Evolutionary conservation across 2,888 invertebrate genomes (phyloP).

Genomic region (Isoperla grammatica): DNA sequence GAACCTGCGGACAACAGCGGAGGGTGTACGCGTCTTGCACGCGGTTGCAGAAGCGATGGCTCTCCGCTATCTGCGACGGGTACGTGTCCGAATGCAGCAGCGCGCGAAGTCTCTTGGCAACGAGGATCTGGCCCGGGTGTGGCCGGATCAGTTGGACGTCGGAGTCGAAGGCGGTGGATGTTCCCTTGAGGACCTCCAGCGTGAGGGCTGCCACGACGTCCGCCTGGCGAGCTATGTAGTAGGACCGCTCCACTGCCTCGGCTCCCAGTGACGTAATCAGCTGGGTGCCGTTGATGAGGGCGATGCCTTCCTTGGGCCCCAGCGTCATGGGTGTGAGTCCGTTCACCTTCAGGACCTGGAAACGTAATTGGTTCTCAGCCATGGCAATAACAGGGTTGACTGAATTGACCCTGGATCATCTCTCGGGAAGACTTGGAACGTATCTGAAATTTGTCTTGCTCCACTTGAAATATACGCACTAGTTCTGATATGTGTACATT

Average conservation of each 20-base stretch:
- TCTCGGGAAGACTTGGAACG: too few relatives aligned
- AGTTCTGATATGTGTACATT: too few relatives aligned
- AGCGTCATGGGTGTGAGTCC: constrained; percentile 51
- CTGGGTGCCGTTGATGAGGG: constrained; percentile 62
- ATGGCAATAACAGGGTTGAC: too few relatives aligned
- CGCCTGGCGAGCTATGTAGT: constrained; percentile 54
- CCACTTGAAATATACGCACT: too few relatives aligned
- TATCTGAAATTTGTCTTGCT: too few relatives aligned
- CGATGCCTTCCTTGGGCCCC: constrained; percentile 58
- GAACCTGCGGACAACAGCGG: constrained; percentile 59
- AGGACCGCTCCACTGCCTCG: constrained; percentile 56
- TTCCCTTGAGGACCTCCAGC: constrained; percentile 60
- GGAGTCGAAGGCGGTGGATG: constrained; percentile 56
- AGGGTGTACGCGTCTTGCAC: constrained; percentile 64
- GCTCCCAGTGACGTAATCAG: constrained; percentile 59
- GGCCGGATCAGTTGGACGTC: constrained; percentile 58
- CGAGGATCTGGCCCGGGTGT: constrained; percentile 55
- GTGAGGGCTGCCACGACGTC: constrained; percentile 59
- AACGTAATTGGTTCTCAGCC: too few relatives aligned
- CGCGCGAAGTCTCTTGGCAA: constrained; percentile 53
- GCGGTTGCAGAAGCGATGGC: constrained; percentile 56
- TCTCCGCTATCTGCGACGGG: constrained; percentile 61
- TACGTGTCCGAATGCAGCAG: constrained; percentile 56
- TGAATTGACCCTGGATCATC: too few relatives aligned
- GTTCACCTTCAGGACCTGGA: constrained; percentile 50